Evolutionary conservation across 2,888 invertebrate genomes (phyloP).

Genomic region (Ennomos fuscantarius): DNA sequence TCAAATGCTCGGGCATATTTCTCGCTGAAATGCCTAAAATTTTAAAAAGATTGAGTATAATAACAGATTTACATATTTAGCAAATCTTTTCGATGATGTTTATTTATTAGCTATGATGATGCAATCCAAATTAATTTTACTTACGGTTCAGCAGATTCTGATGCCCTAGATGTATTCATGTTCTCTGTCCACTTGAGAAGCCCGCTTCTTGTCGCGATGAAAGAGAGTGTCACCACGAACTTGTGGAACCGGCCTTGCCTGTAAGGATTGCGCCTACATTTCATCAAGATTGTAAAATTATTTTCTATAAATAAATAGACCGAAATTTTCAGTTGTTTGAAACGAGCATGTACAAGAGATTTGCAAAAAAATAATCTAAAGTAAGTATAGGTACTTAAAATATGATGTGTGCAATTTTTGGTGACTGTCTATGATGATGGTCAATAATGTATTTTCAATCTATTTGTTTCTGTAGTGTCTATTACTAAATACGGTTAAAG

Average conservation of each 20-base stretch:
- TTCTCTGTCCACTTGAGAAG: constrained; percentile 95
- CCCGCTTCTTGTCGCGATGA: constrained; percentile 96
- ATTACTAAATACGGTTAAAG: too few species aligned
- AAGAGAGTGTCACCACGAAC: constrained; percentile 93
- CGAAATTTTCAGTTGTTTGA: neutral
- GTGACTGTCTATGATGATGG: too few species aligned
- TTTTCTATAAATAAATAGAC: neutral
- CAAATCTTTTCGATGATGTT: too few species aligned
- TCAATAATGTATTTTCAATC: too few species aligned
- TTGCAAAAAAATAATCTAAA: neutral
- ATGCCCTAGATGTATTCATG: constrained; percentile 67
- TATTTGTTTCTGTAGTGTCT: too few species aligned
- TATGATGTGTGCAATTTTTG: too few species aligned
- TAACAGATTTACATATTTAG: too few species aligned
- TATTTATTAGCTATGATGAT: too few species aligned
- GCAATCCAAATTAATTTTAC: constrained; percentile 44
- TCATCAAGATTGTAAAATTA: constrained; percentile 20
- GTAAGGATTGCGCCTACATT: constrained; percentile 71
- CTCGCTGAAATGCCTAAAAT: constrained; percentile 91
- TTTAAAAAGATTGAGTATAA: too few species aligned
- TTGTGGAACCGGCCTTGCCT: constrained; percentile 94
- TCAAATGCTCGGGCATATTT: constrained; percentile 93
- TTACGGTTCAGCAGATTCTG: constrained; percentile 89
- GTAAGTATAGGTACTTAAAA: too few species aligned
- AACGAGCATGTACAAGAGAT: neutral